Evolutionary conservation across 2,797 vertebrate species (phyloP), one percentile per base, ranked within the genome.

Genomic region (Poeciliopsis gracilis): DNA sequence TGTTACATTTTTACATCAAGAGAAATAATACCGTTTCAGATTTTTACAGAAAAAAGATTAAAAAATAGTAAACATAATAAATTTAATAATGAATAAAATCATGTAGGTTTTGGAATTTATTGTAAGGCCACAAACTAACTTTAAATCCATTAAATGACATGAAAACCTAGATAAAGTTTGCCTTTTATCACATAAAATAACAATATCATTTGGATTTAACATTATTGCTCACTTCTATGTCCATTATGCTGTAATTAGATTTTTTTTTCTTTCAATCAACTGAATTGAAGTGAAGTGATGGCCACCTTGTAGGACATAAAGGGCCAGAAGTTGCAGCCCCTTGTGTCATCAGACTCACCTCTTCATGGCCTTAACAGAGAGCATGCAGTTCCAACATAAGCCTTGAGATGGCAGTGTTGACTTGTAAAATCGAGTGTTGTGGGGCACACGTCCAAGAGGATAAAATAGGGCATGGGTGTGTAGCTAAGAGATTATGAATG

Each of bases 331-430:
- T 57, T n/a, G 55, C 28, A 59, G 4, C 30, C 1, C 12, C 12
- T 30, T 28, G 57, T 30, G 16, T 63, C 8, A 33, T 36, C 28
- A 63, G 15, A 36, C 30, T 3, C 30, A 36, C 30, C 7, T 63
- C 36, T 23, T 25, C 7, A 67, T 41, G 10, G 36, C 9, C 9
- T 15, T 23, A 33, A n/a, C 7, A 18, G 30, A 16, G 30, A 51
- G 9, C 18, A 16, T 81, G 82, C 23, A 72, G 30, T 91, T 89
- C 73, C n/a, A 36, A 12, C 11, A 55, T 23, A 0, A 30, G 59
- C 80, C 91, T 84, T 1, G 0, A 87, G 88, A 87, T 88, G 85
- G 85, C 83, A 88, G 82, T 33, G 46, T 82, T 55, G 6, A 11
- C 23, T 47, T 1, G 47, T 71, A 23, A 72, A 11, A 81, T 28